Percentiles rank a stretch among this genome's conserved stretches.
phyloP scores from a whole-genome alignment of 1,140 invertebrate species.

The Lasaia peninsularis region DNA sequence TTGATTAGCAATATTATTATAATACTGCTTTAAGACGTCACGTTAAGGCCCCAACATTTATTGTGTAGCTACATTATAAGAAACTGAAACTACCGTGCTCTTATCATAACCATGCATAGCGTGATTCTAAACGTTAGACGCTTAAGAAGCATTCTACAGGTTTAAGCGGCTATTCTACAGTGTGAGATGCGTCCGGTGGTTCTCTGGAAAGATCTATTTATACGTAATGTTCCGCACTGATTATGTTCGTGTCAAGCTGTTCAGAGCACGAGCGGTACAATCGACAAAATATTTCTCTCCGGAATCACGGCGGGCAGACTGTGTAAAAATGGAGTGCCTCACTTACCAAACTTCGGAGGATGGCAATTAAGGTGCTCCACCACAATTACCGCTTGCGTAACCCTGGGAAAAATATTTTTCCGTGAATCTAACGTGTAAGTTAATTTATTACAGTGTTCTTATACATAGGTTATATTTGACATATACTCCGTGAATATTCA shows the following conservation, averaged over 20 bases:
- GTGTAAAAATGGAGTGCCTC: slow-evolving; percentile 76
- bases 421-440: slow-evolving; percentile 76
- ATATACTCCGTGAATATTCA: slow-evolving; percentile 13
- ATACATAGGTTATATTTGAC: slow-evolving; percentile 30
- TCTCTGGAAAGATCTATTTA: slow-evolving; percentile 76
- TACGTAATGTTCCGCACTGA: slow-evolving; percentile 70
- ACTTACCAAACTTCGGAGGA: slow-evolving; percentile 76
- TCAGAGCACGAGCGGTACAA: slow-evolving; percentile 70
- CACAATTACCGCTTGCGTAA: slow-evolving; percentile 77
- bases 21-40: too few relatives aligned
- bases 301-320: slow-evolving; percentile 75
- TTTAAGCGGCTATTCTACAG: slow-evolving; percentile 68
- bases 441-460: slow-evolving; percentile 68
- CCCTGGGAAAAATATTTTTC: slow-evolving; percentile 77
- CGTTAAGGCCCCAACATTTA: too few relatives aligned
- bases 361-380: slow-evolving; percentile 77
- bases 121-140: slow-evolving; percentile 67
- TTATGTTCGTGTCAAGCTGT: slow-evolving; percentile 58
- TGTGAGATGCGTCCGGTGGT: slow-evolving; percentile 67
- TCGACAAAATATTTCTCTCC: slow-evolving; percentile 76
- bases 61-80: slow-evolving; percentile 26
- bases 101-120: slow-evolving; percentile 74
- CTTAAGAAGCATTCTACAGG: slow-evolving; percentile 51
- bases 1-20: too few relatives aligned
- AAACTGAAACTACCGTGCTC: slow-evolving; percentile 65